These are phyloP conservation scores for Paedocypris sp. DNA, from an alignment of 2,113 vertebrate genomes.

Conservation along the genomic window DNA sequence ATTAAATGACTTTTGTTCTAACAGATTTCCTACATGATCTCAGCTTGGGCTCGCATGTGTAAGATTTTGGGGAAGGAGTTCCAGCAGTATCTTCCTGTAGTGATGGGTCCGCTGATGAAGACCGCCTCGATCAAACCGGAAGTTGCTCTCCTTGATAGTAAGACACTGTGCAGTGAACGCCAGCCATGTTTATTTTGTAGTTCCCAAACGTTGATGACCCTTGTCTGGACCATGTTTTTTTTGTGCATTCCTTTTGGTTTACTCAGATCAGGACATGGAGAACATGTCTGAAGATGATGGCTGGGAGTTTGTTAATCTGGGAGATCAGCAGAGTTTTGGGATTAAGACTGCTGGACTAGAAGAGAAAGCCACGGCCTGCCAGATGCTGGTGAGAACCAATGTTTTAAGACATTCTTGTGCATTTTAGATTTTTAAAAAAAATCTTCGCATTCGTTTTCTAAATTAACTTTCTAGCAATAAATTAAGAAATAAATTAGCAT, in stretches of 20 bases:
- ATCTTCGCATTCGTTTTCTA: no score
- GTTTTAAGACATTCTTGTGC: no score
- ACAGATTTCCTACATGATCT: conserved; percentile 99
- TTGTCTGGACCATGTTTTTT: neutral
- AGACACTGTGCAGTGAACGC: no score
- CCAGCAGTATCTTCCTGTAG: conserved; percentile 96
- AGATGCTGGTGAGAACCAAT: conserved; percentile 96
- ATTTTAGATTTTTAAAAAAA: no score
- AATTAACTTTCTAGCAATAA: no score
- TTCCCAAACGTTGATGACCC: no score
- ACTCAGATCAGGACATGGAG: conserved; percentile 93
- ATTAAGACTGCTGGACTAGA: conserved; percentile 97
- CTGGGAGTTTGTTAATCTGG: conserved; percentile 97
- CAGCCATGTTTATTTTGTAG: no score
- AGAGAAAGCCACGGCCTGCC: conserved; percentile 96
- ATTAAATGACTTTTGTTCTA: neutral
- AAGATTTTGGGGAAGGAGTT: conserved; percentile 98
- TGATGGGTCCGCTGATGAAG: conserved; percentile 99
- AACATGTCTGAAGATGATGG: conserved; percentile 96
- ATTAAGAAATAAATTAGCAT: no score
- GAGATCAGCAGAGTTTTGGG: conserved; percentile 96
- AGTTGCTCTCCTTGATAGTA: conserved; percentile 95
- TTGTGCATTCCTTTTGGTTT: neutral
- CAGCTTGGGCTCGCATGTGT: conserved; percentile 97
- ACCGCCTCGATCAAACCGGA: conserved; percentile 97